Evolutionary conservation across 1,140 invertebrate species (phyloP).

Genomic region (Globodera ellingtonae): DNA sequence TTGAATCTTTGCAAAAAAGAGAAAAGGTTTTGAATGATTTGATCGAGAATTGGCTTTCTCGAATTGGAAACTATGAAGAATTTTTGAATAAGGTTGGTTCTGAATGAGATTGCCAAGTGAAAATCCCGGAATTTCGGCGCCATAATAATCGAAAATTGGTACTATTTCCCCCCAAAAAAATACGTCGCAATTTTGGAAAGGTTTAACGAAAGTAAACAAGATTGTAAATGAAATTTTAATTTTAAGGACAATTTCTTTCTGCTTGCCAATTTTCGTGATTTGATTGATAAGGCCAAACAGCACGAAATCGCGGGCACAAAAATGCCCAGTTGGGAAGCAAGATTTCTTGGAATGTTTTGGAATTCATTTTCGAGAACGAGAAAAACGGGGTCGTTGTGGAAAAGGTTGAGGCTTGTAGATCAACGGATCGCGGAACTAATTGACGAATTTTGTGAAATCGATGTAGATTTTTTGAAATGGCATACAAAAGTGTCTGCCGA

Average conservation of each 20-base stretch:
- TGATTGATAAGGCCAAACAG: neutral
- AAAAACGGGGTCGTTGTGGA: neutral
- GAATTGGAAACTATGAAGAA: too few relatives aligned
- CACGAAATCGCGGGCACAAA: neutral
- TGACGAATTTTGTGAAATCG: neutral
- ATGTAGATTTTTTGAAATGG: neutral
- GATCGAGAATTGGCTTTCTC: too few relatives aligned
- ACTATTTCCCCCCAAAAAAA: too few relatives aligned
- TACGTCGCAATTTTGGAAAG: too few relatives aligned
- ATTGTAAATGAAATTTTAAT: neutral
- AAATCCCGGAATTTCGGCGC: too few relatives aligned
- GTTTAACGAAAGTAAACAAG: too few relatives aligned
- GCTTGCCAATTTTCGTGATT: neutral
- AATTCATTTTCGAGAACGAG: neutral
- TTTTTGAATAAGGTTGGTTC: too few relatives aligned
- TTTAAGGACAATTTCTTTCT: neutral
- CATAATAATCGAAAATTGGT: too few relatives aligned
- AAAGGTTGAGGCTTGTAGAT: neutral
- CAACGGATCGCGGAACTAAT: neutral
- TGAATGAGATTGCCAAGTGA: too few relatives aligned
- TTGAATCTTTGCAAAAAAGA: too few relatives aligned
- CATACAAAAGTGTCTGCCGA: neutral
- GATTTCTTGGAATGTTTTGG: neutral
- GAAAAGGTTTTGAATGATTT: too few relatives aligned
- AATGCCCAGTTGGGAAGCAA: neutral